A percentile compares a stretch with the other conserved stretches of the same genome.
These are phyloP conservation scores for Melopsittacus undulatus DNA, from an alignment of 2,797 vertebrate species.

Conservation along the genomic window DNA sequence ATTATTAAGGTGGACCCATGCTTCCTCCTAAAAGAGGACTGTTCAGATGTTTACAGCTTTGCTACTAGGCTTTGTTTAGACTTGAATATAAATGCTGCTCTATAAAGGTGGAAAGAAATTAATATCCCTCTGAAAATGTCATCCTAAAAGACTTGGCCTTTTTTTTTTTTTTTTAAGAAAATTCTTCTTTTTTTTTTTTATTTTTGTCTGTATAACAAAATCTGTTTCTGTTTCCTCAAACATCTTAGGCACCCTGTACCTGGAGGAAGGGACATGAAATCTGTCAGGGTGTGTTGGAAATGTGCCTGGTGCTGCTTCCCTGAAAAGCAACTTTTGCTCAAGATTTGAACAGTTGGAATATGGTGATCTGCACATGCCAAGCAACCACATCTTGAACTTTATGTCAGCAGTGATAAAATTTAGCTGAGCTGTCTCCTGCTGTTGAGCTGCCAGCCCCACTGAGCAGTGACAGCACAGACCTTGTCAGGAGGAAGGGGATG, in stretches of 20 bases:
- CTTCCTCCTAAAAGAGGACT: not conserved
- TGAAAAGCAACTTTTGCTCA: not conserved
- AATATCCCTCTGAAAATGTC: conserved; percentile 35
- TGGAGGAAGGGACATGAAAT: not conserved
- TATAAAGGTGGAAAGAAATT: conserved; percentile 32
- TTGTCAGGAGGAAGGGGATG: not conserved
- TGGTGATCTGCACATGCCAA: not conserved
- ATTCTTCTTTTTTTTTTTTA: not conserved
- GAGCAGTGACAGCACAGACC: fast-evolving
- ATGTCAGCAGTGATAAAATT: not conserved
- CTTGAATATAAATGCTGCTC: conserved; percentile 11
- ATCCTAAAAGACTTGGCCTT: not conserved
- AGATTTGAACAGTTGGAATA: not conserved
- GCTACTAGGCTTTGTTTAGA: conserved; percentile 17
- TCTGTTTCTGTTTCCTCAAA: conserved; percentile 29
- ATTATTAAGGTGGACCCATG: not conserved
- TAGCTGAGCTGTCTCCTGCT: not conserved
- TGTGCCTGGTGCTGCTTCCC: not conserved
- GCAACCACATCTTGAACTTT: not conserved
- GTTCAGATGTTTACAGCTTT: conserved; percentile 41
- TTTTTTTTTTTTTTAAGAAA: not conserved
- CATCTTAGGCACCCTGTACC: not conserved
- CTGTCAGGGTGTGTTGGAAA: not conserved
- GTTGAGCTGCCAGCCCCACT: not conserved
- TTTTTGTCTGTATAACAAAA: conserved; percentile 26